Evolutionary conservation across 2,113 vertebrate species (phyloP), one percentile per base, ranked within the genome.

Genomic region (Symphodus melops): DNA sequence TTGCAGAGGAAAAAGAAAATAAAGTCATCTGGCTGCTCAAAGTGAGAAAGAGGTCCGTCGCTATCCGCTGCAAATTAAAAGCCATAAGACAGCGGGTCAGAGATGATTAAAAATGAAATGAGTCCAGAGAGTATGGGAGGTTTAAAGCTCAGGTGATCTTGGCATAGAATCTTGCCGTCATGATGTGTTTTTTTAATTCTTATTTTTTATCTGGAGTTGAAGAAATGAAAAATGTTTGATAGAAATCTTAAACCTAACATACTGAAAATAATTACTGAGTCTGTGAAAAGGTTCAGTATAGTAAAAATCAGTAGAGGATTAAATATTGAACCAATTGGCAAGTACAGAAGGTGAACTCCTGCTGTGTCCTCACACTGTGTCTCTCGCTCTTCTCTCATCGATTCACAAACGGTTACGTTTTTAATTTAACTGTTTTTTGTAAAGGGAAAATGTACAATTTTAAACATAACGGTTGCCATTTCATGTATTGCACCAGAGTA

Each of bases 81-180:
- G 56, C 17, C 61, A 61, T 16, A 41, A 10, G 65, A 64, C 63
- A 28, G 56, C 62, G 55, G 78, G 68, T 82, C 68, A 39, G 63
- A 76, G 52, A 81, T 81, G 70, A 83, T 83, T 74, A 76, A 58
- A 23, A 33, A 63, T 2, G 8, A 70, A 68, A 81, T 72, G 67
- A 72, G 70, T 76, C 42, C 58, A 64, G 69, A 65, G 66, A 60
- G 54, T 5, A 52, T 6, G 33, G 55, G 41, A 59, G n/a, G 60
- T 23, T n/a, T 65, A 48, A 37, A 48, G 58, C 66, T 76, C 19
- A 8, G 20, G 7, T 67, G 51, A 53, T 73, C 48, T 36, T 55
- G 39, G 23, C 19, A 1, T 7, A 36, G 25, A 20, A 23, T 52
- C 1, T 66, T 48, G 17, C 77, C 54, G 33, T 39, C 20, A 0